These are phyloP conservation scores for Chloroceryle inda DNA, from an alignment of 2,797 vertebrate species.

Conservation along the genomic window DNA sequence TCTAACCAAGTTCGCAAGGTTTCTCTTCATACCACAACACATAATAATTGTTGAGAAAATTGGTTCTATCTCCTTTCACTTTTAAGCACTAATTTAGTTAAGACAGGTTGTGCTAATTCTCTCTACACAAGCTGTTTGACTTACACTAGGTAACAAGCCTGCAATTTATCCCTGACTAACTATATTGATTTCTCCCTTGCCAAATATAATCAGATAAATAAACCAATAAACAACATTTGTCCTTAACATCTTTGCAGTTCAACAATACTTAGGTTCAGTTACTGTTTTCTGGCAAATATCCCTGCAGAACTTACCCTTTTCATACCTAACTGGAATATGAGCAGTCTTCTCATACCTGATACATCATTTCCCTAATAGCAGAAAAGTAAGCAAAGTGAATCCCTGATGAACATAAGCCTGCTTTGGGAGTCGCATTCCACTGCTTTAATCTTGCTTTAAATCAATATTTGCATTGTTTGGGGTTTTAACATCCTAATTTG, in stretches of 20 bases:
- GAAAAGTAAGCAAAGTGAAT: slow-evolving; percentile 23
- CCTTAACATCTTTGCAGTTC: slow-evolving; percentile 21
- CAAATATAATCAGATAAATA: slow-evolving; percentile 52
- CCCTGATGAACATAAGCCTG: background rate
- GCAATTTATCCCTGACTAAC: slow-evolving; percentile 49
- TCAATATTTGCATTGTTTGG: slow-evolving; percentile 50
- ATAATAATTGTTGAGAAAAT: background rate
- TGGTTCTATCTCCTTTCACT: background rate
- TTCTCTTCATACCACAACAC: background rate
- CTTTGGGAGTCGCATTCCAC: slow-evolving; percentile 5
- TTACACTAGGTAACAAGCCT: slow-evolving; percentile 29
- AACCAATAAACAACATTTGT: slow-evolving; percentile 37
- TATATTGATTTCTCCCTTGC: slow-evolving; percentile 60
- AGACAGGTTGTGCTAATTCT: slow-evolving; percentile 40
- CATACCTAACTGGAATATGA: background rate
- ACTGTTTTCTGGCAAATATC: background rate
- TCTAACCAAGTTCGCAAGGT: background rate
- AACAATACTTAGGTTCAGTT: slow-evolving; percentile 23
- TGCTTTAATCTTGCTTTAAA: slow-evolving; percentile 47
- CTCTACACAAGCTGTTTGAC: slow-evolving; percentile 18
- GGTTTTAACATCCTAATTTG: slow-evolving; percentile 52
- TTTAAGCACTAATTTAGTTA: slow-evolving; percentile 50
- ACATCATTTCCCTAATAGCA: slow-evolving; percentile 7
- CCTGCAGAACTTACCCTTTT: background rate
- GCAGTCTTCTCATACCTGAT: background rate